phyloP scores from a whole-genome alignment of 2,113 vertebrate genomes.

The Zosterops lateralis region DNA sequence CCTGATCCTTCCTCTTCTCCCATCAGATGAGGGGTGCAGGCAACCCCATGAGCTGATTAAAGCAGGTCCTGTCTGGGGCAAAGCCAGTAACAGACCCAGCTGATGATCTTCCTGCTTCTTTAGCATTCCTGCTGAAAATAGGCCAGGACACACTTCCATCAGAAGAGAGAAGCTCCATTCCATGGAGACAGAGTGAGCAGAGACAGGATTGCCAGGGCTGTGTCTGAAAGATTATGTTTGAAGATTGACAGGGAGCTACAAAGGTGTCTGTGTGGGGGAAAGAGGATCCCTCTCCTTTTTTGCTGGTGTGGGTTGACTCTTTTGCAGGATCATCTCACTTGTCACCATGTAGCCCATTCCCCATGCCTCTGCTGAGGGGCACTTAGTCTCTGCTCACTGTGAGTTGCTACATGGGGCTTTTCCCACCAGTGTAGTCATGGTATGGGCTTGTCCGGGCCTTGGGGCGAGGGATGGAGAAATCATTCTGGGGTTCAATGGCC shows the following conservation, averaged over 20 bases:
- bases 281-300: not conserved
- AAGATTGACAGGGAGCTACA: not conserved
- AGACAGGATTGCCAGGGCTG: not conserved
- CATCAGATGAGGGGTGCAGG: rapidly evolving
- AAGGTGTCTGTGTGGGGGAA: not conserved
- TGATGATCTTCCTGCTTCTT: not conserved
- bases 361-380: not conserved
- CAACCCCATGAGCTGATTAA: not conserved
- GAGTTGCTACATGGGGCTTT: conserved; percentile 25
- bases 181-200: not conserved
- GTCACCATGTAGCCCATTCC: not conserved
- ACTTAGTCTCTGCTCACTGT: not conserved
- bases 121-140: conserved; percentile 20
- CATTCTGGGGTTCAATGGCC: conserved; percentile 16
- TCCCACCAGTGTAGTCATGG: conserved; percentile 58
- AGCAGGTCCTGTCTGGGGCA: not conserved
- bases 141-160: not conserved
- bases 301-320: not conserved
- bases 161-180: not conserved
- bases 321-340: not conserved
- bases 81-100: not conserved
- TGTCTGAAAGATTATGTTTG: not conserved
- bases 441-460: conserved; percentile 57
- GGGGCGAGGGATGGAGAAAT: conserved; percentile 71
- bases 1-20: not conserved